A percentile compares a stretch with the other conserved stretches of the same genome.
These are phyloP conservation scores for Chloroceryle inda DNA, from an alignment of 2,797 vertebrate species.

Conservation along the genomic window DNA sequence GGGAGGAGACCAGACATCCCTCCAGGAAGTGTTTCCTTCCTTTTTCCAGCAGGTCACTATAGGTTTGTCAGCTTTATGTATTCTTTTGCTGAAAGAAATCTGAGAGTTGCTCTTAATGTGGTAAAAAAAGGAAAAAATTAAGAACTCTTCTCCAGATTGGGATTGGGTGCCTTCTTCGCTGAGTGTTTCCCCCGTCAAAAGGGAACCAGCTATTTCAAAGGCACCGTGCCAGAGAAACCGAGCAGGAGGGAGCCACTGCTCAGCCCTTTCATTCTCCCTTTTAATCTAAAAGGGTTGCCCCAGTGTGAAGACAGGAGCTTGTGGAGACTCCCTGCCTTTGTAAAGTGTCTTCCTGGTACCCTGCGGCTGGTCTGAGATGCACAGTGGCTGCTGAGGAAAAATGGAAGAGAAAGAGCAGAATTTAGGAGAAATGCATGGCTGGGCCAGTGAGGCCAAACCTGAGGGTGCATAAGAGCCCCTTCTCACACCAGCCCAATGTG, in stretches of 20 bases:
- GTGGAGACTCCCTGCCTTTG: neutral
- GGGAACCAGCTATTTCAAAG: neutral
- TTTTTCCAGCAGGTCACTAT: neutral
- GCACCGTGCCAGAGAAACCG: neutral
- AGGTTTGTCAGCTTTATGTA: neutral
- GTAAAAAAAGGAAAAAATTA: neutral
- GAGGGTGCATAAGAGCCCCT: accelerated
- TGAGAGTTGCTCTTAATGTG: neutral
- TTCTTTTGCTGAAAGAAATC: neutral
- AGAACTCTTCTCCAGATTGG: neutral
- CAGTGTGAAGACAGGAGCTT: neutral
- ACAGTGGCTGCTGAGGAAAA: neutral
- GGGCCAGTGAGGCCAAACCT: neutral
- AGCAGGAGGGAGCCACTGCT: neutral
- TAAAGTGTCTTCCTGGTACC: accelerated
- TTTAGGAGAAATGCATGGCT: neutral
- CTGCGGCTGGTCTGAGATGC: neutral
- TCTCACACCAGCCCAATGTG: neutral
- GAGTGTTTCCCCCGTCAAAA: neutral
- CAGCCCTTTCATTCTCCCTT: neutral
- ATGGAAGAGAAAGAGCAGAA: neutral
- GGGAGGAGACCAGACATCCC: neutral
- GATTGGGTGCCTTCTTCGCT: neutral
- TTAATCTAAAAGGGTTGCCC: neutral
- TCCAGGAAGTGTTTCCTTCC: neutral